Percentiles rank a stretch among this genome's conserved stretches.
Evolutionary conservation across 1,140 invertebrate genomes (phyloP).

Genomic region (Helicorthomorpha holstii): DNA sequence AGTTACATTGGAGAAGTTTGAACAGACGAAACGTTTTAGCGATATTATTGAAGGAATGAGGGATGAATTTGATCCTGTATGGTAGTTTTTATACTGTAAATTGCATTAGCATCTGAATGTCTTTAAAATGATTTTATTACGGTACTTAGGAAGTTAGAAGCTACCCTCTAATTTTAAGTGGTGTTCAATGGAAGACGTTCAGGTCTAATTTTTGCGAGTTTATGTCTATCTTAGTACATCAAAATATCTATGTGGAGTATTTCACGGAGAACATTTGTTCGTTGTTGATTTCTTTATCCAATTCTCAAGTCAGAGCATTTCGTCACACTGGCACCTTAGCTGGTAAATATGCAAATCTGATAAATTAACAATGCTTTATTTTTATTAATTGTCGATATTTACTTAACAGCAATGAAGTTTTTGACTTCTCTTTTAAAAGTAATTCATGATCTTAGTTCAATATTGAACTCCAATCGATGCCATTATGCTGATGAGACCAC

Average conservation of each 20-base stretch:
- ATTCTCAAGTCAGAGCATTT: constrained; percentile 96
- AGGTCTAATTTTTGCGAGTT: constrained; percentile 92
- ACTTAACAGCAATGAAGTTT: constrained; percentile 93
- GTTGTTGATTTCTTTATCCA: constrained; percentile 86
- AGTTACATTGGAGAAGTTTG: constrained; percentile 81
- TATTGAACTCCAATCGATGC: constrained; percentile 89
- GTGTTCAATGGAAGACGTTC: constrained; percentile 96
- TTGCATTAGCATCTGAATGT: not conserved
- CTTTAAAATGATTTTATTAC: no score
- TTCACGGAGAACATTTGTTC: constrained; percentile 99
- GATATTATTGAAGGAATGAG: constrained; percentile 96
- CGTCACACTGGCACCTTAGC: constrained; percentile 96
- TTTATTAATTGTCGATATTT: constrained; percentile 11
- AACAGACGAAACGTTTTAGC: constrained; percentile 83
- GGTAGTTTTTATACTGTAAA: not conserved
- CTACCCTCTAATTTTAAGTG: constrained; percentile 94
- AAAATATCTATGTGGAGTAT: constrained; percentile 98
- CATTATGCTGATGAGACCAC: constrained; percentile 89
- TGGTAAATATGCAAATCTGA: constrained; percentile 37
- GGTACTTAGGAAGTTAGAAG: constrained; percentile 77
- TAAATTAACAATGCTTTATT: not conserved
- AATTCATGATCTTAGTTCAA: constrained; percentile 82
- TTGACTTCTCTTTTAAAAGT: constrained; percentile 99
- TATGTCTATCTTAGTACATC: constrained; percentile 86
- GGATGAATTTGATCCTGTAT: constrained; percentile 94